Percentiles rank a stretch among this genome's conserved stretches.
These are phyloP conservation scores for Nomada fucata DNA, from an alignment of 2,888 invertebrate genomes.

Conservation along the genomic window DNA sequence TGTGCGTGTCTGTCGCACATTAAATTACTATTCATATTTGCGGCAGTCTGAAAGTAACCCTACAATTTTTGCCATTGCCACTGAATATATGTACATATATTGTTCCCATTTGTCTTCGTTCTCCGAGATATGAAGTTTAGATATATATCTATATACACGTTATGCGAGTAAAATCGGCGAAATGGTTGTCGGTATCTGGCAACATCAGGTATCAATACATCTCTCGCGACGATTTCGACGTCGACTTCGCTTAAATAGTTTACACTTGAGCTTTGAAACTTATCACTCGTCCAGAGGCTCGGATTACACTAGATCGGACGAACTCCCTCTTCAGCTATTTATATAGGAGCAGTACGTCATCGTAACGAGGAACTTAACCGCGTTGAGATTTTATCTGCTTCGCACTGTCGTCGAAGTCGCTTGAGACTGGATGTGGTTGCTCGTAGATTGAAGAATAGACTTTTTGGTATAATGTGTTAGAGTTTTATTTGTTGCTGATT, in stretches of 20 bases:
- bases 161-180: background rate
- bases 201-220: background rate
- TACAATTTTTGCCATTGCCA: background rate
- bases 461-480: too few relatives aligned
- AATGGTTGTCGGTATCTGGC: background rate
- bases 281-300: background rate
- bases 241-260: background rate
- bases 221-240: background rate
- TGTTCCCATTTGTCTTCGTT: background rate
- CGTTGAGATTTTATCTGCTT: conserved; percentile 17
- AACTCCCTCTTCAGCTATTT: conserved; percentile 17
- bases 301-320: background rate
- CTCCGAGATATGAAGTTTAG: background rate
- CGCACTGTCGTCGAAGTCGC: too few relatives aligned
- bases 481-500: too few relatives aligned
- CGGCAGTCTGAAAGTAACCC: too few relatives aligned
- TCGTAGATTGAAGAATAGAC: too few relatives aligned
- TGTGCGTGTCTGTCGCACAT: background rate
- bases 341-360: conserved; percentile 6
- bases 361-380: background rate
- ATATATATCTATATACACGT: too few relatives aligned
- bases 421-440: too few relatives aligned
- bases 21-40: background rate
- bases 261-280: background rate
- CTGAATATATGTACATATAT: too few relatives aligned